Percentiles rank a stretch among this genome's conserved stretches.
Conservation (phyloP, 2,888 invertebrate species). For the Chymomyza caudatula region DNA sequence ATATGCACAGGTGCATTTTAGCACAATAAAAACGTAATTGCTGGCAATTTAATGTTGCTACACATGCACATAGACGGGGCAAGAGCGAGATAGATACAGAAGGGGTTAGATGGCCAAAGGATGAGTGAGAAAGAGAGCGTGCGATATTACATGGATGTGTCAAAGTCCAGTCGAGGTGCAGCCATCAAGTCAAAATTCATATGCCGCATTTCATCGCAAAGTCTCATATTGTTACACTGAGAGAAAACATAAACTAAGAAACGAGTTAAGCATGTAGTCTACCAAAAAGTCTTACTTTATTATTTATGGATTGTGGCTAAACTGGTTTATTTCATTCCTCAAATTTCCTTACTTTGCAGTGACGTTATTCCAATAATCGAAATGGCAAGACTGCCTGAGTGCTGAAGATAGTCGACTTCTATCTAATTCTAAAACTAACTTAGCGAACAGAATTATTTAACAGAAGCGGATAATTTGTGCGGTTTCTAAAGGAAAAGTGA, state of each 20-base stretch:
- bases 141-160: slow-evolving; percentile 17
- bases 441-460: no score
- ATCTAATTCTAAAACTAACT: no score
- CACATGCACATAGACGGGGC: neutral
- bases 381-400: no score
- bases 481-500: no score
- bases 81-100: neutral
- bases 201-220: slow-evolving; percentile 32
- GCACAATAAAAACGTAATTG: slow-evolving; percentile 73
- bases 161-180: slow-evolving; percentile 23
- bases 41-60: slow-evolving; percentile 64
- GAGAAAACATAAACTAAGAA: neutral
- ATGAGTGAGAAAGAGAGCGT: neutral
- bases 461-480: no score
- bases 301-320: no score
- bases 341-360: no score
- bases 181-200: slow-evolving; percentile 19
- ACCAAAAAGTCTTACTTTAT: no score
- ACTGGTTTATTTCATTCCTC: no score
- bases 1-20: slow-evolving; percentile 73
- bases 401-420: no score
- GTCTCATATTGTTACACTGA: neutral
- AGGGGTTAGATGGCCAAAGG: neutral
- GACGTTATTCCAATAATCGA: no score
- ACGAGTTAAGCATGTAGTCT: no score